phyloP scores from a whole-genome alignment of 37 sponge, comb jelly and placozoan species.

The Hormiphora californensis region DNA sequence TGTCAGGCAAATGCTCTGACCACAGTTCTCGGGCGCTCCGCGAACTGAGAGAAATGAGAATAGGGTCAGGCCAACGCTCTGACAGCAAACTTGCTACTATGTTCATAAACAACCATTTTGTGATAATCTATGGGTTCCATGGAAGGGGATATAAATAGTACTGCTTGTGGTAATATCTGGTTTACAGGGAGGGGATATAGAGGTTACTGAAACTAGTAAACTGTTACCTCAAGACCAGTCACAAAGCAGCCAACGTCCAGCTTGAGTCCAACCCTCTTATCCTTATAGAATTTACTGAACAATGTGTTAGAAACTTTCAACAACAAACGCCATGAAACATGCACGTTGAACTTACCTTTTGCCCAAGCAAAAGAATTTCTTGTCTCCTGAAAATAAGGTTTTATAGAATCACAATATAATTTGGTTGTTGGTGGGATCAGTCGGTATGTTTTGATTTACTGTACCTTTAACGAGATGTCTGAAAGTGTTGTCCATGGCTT shows the following conservation, averaged over 20 bases:
- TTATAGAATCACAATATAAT: not conserved
- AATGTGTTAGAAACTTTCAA: not conserved
- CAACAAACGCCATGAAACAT: not conserved
- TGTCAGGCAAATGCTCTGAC: too few relatives aligned
- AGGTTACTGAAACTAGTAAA: too few relatives aligned
- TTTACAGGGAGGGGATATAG: too few relatives aligned
- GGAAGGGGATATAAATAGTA: too few relatives aligned
- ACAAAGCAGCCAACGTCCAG: conserved; percentile 25
- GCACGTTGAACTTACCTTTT: not conserved
- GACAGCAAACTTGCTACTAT: too few relatives aligned
- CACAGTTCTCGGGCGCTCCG: too few relatives aligned
- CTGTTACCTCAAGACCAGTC: conserved; percentile 32
- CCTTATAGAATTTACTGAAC: conserved; percentile 10
- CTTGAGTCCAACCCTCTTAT: conserved; percentile 9
- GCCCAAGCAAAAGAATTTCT: conserved; percentile 30
- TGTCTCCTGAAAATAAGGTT: not conserved
- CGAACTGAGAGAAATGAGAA: too few relatives aligned
- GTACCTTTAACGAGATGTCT: not conserved
- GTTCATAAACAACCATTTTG: too few relatives aligned
- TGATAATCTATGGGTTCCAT: too few relatives aligned
- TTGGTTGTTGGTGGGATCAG: too few relatives aligned
- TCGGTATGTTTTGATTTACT: not conserved
- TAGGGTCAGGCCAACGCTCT: too few relatives aligned
- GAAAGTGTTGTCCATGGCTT: conserved; percentile 10
- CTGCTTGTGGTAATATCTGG: too few relatives aligned